phyloP scores from a whole-genome alignment of 1,140 invertebrate genomes.

The Tetramorium alpestre region DNA sequence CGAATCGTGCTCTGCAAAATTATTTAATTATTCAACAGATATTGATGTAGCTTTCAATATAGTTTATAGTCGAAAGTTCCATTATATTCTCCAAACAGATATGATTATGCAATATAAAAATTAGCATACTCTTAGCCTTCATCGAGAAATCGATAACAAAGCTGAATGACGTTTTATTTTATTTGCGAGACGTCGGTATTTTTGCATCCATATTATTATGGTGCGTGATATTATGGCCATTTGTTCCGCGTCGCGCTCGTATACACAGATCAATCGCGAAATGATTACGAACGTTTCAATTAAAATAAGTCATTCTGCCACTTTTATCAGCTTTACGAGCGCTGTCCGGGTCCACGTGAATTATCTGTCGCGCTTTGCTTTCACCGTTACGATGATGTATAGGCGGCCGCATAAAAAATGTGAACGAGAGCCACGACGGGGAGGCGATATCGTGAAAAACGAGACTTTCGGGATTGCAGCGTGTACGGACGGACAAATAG shows the following conservation, averaged over 20 bases:
- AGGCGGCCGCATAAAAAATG: constrained; percentile 72
- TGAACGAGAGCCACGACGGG: constrained; percentile 69
- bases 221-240: not conserved
- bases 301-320: constrained; percentile 62
- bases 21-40: not conserved
- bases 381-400: constrained; percentile 76
- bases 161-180: not conserved
- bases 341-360: constrained; percentile 60
- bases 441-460: constrained; percentile 76
- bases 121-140: not conserved
- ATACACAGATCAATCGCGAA: constrained; percentile 38
- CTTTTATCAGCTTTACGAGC: constrained; percentile 64
- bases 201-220: constrained; percentile 29
- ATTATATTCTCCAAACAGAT: not conserved
- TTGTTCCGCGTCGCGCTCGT: constrained; percentile 5
- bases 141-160: not conserved
- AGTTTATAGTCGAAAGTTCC: not conserved
- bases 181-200: not conserved
- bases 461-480: constrained; percentile 76
- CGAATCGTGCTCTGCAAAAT: not conserved
- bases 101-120: not conserved
- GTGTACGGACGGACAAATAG: constrained; percentile 76
- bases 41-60: not conserved
- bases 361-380: constrained; percentile 74
- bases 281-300: constrained; percentile 65